Percentiles rank a stretch among this genome's conserved stretches.
phyloP scores from a whole-genome alignment of 2,888 invertebrate species.

The Andrena bucephala region DNA sequence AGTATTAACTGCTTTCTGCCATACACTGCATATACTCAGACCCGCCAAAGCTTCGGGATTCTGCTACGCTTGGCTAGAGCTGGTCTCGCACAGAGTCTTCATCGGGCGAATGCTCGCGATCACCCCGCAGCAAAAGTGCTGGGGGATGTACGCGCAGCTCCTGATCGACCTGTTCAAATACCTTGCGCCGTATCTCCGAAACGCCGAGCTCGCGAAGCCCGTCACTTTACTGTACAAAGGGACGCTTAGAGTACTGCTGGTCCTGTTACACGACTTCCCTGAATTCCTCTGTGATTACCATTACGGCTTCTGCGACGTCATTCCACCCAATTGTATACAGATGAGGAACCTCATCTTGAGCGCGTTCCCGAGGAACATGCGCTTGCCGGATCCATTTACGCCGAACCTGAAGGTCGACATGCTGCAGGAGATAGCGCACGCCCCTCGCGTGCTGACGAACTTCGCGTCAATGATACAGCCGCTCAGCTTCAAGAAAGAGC shows the following conservation, averaged over 20 bases:
- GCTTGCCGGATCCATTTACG: constrained; percentile 99
- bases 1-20: constrained; percentile 97
- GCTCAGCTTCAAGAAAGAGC: constrained; percentile 95
- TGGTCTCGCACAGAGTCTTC: constrained; percentile 98
- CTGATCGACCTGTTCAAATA: constrained; percentile 98
- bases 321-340: constrained; percentile 99
- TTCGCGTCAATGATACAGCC: constrained; percentile 95
- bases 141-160: constrained; percentile 98
- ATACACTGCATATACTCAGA: constrained; percentile 96
- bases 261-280: constrained; percentile 99
- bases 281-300: constrained; percentile 99
- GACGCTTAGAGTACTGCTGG: constrained; percentile 96
- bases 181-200: constrained; percentile 97
- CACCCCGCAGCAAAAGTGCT: constrained; percentile 97
- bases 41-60: constrained; percentile 98
- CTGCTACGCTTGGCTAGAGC: constrained; percentile 98
- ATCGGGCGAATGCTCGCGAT: constrained; percentile 96
- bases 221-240: constrained; percentile 98
- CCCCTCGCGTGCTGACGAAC: constrained; percentile 96
- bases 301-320: constrained; percentile 99
- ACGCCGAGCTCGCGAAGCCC: constrained; percentile 97
- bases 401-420: constrained; percentile 98
- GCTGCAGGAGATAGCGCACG: constrained; percentile 94
- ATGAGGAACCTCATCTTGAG: constrained; percentile 99
- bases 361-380: constrained; percentile 99